Conservation (phyloP, 2,113 vertebrate species). For the Ophiodon elongatus region DNA sequence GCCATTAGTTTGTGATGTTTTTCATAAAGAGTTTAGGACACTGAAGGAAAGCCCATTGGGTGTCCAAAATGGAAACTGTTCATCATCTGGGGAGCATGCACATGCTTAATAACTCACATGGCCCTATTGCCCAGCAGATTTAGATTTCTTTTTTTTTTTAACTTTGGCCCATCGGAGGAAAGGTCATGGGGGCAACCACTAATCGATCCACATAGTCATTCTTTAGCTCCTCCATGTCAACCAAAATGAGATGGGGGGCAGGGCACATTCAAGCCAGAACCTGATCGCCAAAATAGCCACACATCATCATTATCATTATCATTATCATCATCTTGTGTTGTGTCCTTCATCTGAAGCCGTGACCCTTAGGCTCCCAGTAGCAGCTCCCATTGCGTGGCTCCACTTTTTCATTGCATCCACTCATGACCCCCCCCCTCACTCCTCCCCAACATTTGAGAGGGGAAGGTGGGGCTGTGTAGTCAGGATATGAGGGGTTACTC, state of each 20-base stretch:
- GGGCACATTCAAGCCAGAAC: conserved; percentile 1
- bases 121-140: neutral
- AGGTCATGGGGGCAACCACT: conserved; percentile 1
- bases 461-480: conserved; percentile 18
- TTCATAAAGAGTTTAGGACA: neutral
- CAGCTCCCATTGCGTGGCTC: conserved; percentile 27
- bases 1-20: neutral
- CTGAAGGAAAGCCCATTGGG: neutral
- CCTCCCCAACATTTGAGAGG: conserved; percentile 24
- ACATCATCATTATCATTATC: conserved; percentile 35
- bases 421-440: neutral
- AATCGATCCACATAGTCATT: neutral
- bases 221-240: conserved; percentile 29
- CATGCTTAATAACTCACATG: neutral
- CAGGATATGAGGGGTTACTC: conserved; percentile 40
- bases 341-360: conserved; percentile 55
- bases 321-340: conserved; percentile 57
- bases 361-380: conserved; percentile 45
- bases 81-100: conserved; percentile 1
- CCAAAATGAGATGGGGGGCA: conserved; percentile 22
- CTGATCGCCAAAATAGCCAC: conserved; percentile 53
- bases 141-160: neutral
- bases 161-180: conserved; percentile 3
- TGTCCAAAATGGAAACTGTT: neutral
- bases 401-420: conserved; percentile 1